These are phyloP conservation scores for Caenorhabditis virilis DNA, from an alignment of 2,888 invertebrate species.

Conservation along the genomic window DNA sequence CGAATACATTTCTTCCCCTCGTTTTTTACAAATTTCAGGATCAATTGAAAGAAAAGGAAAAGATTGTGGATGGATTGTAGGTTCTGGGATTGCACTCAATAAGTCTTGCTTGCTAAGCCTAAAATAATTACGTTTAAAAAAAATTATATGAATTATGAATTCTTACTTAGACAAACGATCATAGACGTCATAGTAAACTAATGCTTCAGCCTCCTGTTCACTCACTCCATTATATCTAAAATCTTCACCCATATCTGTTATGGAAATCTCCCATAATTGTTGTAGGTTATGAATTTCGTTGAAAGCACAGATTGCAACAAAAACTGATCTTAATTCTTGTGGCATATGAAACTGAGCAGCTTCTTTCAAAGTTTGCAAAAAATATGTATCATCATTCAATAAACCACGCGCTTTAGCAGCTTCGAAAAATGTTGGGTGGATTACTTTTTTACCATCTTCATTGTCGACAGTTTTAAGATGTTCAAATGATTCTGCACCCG, in stretches of 20 bases:
- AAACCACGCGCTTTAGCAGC: conserved; percentile 19
- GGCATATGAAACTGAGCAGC: conserved; percentile 10
- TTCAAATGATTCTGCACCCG: conserved; percentile 12
- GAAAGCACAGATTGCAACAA: conserved; percentile 9
- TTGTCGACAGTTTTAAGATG: conserved; percentile 11
- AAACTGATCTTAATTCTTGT: conserved; percentile 9
- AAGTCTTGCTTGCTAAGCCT: neutral
- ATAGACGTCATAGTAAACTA: neutral
- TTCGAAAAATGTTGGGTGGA: conserved; percentile 24
- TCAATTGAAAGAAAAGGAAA: too few species aligned
- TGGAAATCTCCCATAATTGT: conserved; percentile 14
- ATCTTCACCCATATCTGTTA: too few species aligned
- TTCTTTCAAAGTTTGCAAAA: conserved; percentile 14
- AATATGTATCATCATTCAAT: conserved; percentile 11
- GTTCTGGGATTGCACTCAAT: neutral
- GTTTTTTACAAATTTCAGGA: neutral
- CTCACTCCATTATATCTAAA: too few species aligned
- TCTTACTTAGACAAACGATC: conserved; percentile 6
- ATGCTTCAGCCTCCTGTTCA: neutral
- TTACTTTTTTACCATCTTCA: neutral
- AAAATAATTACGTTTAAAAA: neutral
- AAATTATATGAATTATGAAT: neutral
- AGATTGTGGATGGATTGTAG: too few species aligned
- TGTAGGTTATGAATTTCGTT: neutral
- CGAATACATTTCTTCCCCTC: neutral